phyloP scores from a whole-genome alignment of 2,888 invertebrate species.

The Drosophila formosana region DNA sequence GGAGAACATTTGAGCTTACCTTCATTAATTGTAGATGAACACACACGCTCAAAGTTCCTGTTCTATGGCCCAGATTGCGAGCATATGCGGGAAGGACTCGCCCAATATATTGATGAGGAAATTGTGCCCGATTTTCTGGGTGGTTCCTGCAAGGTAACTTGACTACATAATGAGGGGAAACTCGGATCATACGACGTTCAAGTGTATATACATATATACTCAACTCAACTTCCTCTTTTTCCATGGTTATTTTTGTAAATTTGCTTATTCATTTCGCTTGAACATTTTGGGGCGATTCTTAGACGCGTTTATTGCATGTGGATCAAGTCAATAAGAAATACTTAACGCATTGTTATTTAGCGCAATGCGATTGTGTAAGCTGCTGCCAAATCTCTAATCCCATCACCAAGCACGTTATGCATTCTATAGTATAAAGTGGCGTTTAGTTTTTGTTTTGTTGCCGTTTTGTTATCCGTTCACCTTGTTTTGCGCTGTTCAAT shows the following conservation, averaged over 20 bases:
- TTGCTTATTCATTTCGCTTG: constrained; percentile 38
- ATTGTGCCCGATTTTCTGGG: constrained; percentile 96
- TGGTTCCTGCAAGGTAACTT: constrained; percentile 92
- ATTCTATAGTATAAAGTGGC: constrained; percentile 19
- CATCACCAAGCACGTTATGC: constrained; percentile 21
- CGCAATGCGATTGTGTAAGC: constrained; percentile 85
- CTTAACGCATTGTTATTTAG: constrained; percentile 85
- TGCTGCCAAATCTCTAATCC: constrained; percentile 53
- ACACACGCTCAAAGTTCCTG: constrained; percentile 95
- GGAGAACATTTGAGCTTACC: constrained; percentile 7
- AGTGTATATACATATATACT: constrained; percentile 22
- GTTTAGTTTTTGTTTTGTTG: constrained; percentile 28
- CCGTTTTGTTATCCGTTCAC: constrained; percentile 19
- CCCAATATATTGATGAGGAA: constrained; percentile 93
- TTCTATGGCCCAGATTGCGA: constrained; percentile 95
- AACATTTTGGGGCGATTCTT: constrained; percentile 48
- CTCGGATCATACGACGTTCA: background rate
- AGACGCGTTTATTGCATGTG: constrained; percentile 82
- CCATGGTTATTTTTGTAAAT: constrained; percentile 58
- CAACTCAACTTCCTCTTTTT: constrained; percentile 27
- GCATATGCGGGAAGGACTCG: constrained; percentile 91
- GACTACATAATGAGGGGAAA: background rate
- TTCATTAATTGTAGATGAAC: constrained; percentile 90
- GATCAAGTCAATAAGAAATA: constrained; percentile 84
- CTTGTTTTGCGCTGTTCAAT: constrained; percentile 39